These are phyloP conservation scores for Megalurothrips usitatus DNA, from an alignment of 2,888 invertebrate genomes.

Conservation along the genomic window DNA sequence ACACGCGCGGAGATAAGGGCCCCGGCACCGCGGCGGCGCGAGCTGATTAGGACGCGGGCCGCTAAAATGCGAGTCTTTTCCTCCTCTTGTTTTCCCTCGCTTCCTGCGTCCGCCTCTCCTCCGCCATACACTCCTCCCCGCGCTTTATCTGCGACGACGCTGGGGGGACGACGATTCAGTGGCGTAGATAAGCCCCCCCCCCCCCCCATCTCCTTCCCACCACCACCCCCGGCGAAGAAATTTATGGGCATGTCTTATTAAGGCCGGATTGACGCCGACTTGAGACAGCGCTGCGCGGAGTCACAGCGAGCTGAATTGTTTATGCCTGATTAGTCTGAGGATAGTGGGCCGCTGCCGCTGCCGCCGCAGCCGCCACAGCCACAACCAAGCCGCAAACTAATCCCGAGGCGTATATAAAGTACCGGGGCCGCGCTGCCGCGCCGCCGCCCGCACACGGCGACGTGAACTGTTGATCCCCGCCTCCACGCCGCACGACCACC, in stretches of 20 bases:
- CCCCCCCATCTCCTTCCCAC: neutral
- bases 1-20: neutral
- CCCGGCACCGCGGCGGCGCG: neutral
- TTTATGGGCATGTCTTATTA: slow-evolving; percentile 18
- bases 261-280: neutral
- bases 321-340: neutral
- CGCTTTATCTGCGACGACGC: neutral
- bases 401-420: neutral
- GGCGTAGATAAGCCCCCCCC: neutral
- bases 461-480: too few relatives aligned
- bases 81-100: neutral
- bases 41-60: too few relatives aligned
- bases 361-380: too few relatives aligned
- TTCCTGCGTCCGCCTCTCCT: too few relatives aligned
- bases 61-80: neutral
- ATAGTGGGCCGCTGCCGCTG: too few relatives aligned
- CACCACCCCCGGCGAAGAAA: neutral
- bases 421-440: too few relatives aligned
- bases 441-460: too few relatives aligned
- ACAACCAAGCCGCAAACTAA: neutral
- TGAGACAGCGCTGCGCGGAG: neutral
- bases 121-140: neutral
- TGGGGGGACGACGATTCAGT: neutral
- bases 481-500: too few relatives aligned
- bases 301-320: slow-evolving; percentile 19